Evolutionary conservation across 1,140 invertebrate genomes (phyloP).

Genomic region (Nylanderia fulva): DNA sequence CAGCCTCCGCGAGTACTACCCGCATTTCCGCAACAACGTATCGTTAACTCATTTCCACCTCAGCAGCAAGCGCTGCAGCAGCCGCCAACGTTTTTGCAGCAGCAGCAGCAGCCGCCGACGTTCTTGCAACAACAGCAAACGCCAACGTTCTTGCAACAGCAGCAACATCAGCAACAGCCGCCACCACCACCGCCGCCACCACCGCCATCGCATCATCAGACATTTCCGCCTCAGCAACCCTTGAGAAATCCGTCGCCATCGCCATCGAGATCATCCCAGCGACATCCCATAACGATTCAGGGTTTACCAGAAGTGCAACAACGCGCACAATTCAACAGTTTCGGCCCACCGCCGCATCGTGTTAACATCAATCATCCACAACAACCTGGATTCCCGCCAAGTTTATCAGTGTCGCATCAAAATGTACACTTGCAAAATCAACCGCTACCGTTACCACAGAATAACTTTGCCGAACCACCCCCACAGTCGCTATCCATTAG

Average conservation of each 20-base stretch:
- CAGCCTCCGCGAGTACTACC: constrained; percentile 80
- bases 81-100: constrained; percentile 83
- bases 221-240: constrained; percentile 60
- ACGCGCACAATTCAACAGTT: constrained; percentile 77
- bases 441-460: constrained; percentile 32
- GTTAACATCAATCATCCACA: constrained; percentile 79
- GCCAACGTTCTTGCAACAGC: constrained; percentile 83
- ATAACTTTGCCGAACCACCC: constrained; percentile 3
- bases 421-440: constrained; percentile 78
- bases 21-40: constrained; percentile 84
- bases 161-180: constrained; percentile 70
- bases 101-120: constrained; percentile 74
- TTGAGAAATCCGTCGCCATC: constrained; percentile 64
- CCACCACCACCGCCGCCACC: constrained; percentile 78
- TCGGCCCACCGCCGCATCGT: constrained; percentile 73
- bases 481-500: constrained; percentile 3
- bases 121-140: constrained; percentile 81
- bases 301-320: constrained; percentile 82
- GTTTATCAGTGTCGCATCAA: constrained; percentile 78
- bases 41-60: constrained; percentile 81
- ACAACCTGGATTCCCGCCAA: constrained; percentile 76
- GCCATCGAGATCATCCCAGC: constrained; percentile 74
- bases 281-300: constrained; percentile 82
- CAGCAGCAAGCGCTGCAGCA: constrained; percentile 82
- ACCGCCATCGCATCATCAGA: constrained; percentile 79